Conservation (phyloP, 2,888 invertebrate genomes). For the Linhomoeus sp. region DNA sequence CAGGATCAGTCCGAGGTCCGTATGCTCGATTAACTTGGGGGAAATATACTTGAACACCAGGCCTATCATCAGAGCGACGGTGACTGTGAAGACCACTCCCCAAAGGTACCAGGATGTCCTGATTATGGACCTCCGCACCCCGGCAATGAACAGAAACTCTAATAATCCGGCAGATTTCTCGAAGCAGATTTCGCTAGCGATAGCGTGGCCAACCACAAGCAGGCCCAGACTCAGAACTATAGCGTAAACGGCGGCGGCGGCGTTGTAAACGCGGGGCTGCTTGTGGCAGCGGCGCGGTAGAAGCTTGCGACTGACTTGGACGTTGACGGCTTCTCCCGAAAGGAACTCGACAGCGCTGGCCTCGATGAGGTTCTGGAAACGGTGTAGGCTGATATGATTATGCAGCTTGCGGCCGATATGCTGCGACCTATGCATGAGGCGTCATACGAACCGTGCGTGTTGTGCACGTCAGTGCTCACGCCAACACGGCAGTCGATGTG, state of each 20-base stretch:
- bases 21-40: background rate
- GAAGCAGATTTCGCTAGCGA: constrained; percentile 1
- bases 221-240: background rate
- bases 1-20: too few species aligned
- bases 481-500: background rate
- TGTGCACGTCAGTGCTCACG: too few species aligned
- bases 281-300: constrained; percentile 2
- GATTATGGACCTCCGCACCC: background rate
- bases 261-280: background rate
- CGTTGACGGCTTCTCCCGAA: background rate
- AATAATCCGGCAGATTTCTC: constrained; percentile 2
- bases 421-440: too few species aligned
- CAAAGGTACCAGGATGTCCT: background rate
- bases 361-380: background rate
- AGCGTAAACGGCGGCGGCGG: background rate
- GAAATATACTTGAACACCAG: background rate
- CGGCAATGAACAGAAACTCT: constrained; percentile 3
- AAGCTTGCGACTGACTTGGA: background rate
- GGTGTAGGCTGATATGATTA: too few species aligned
- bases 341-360: background rate
- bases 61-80: too few species aligned
- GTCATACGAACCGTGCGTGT: too few species aligned
- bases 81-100: too few species aligned
- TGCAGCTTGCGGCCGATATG: too few species aligned
- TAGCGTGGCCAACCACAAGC: background rate